Conservation (phyloP, 2,797 vertebrate species). For the Nannoperca australis region DNA sequence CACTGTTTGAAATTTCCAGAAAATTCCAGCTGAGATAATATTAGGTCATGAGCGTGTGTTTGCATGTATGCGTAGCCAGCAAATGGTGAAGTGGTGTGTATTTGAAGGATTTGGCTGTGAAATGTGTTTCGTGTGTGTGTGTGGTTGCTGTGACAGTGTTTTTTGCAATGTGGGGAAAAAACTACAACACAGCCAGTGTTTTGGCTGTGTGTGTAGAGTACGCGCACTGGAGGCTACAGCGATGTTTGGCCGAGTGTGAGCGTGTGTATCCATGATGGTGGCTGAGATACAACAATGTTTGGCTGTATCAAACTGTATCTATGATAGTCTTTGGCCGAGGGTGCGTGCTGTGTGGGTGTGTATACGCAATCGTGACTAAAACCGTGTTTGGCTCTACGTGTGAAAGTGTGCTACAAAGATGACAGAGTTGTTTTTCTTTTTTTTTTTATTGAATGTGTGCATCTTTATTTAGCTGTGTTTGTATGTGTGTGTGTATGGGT, state of each 20-base stretch:
- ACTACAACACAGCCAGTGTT: conserved; percentile 74
- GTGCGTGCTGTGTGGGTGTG: conserved; percentile 65
- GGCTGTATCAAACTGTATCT: conserved; percentile 76
- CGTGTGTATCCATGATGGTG: conserved; percentile 76
- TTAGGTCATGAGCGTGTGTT: conserved; percentile 79
- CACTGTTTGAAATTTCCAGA: conserved; percentile 79
- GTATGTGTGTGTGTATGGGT: conserved; percentile 62
- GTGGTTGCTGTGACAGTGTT: conserved; percentile 66
- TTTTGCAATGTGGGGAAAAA: conserved; percentile 62
- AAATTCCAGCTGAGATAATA: conserved; percentile 83
- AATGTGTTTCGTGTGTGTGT: conserved; percentile 62
- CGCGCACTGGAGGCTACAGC: conserved; percentile 69
- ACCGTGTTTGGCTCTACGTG: conserved; percentile 67
- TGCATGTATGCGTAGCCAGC: conserved; percentile 72
- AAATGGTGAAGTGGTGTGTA: conserved; percentile 73
- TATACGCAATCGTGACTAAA: conserved; percentile 72
- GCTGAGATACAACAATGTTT: conserved; percentile 82
- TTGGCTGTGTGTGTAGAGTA: conserved; percentile 69
- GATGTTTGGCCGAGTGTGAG: conserved; percentile 75
- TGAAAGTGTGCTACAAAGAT: conserved; percentile 73
- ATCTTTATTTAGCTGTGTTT: conserved; percentile 72
- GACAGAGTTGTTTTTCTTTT: conserved; percentile 58
- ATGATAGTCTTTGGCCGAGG: conserved; percentile 73
- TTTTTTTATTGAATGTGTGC: conserved; percentile 50
- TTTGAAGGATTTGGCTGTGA: conserved; percentile 76